Percentiles rank a stretch among this genome's conserved stretches.
phyloP scores from a whole-genome alignment of 2,113 vertebrate genomes.

The Myotis lucifugus region DNA sequence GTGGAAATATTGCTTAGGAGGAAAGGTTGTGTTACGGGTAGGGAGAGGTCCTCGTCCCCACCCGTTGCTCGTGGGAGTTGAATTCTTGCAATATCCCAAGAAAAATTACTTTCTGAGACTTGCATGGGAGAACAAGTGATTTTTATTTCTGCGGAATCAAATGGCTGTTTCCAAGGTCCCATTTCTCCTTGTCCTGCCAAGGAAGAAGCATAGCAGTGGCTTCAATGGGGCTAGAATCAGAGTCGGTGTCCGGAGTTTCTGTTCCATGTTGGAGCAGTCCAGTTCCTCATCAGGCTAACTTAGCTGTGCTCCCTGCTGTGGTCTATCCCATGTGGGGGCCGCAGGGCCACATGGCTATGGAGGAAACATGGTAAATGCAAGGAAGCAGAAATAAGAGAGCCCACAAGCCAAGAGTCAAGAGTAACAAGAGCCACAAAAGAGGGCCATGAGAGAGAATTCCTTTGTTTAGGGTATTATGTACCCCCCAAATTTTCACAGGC shows the following conservation, averaged over 20 bases:
- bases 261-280: not conserved
- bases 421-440: not conserved
- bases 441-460: not conserved
- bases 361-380: not conserved
- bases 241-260: not conserved
- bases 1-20: not conserved
- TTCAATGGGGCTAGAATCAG: not conserved
- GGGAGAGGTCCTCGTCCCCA: not conserved
- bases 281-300: not conserved
- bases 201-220: not conserved
- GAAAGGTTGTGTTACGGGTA: not conserved
- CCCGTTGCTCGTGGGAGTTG: too few relatives aligned
- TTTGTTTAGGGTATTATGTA: not conserved
- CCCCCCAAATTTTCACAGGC: not conserved
- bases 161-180: not conserved
- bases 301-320: not conserved
- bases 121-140: too few relatives aligned
- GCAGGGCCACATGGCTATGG: not conserved
- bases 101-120: too few relatives aligned
- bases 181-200: not conserved
- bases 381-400: not conserved
- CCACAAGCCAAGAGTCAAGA: not conserved
- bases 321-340: not conserved
- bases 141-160: too few relatives aligned
- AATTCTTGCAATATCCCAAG: too few relatives aligned